phyloP scores from a whole-genome alignment of 1,140 invertebrate genomes.

The Saccostrea glomerata region DNA sequence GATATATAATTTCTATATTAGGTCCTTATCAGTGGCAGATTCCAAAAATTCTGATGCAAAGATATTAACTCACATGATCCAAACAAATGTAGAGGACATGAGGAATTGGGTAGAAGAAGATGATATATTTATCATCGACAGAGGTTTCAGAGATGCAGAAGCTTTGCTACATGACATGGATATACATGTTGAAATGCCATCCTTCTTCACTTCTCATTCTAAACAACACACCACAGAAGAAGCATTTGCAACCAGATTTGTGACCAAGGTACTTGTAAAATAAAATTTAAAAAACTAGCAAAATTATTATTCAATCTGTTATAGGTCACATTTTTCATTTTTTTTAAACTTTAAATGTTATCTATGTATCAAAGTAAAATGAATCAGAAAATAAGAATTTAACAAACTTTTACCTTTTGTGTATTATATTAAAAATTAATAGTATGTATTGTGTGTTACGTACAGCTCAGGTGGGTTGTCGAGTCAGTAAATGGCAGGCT shows the following conservation, averaged over 20 bases:
- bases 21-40: neutral
- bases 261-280: neutral
- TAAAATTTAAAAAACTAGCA: too few species aligned
- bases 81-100: neutral
- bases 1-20: neutral
- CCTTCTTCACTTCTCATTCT: neutral
- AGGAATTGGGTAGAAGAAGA: neutral
- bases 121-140: neutral
- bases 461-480: conserved; percentile 6
- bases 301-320: too few species aligned
- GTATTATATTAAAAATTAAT: too few species aligned
- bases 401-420: too few species aligned
- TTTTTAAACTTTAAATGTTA: too few species aligned
- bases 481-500: conserved; percentile 10
- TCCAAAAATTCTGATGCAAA: neutral
- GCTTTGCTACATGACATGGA: neutral
- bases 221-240: neutral
- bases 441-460: neutral
- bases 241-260: neutral
- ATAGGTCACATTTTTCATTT: neutral
- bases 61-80: neutral
- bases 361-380: too few species aligned
- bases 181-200: neutral
- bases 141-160: neutral
- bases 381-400: too few species aligned